Percentiles rank a stretch among this genome's conserved stretches.
Evolutionary conservation across 2,113 vertebrate genomes (phyloP).

Genomic region (Silurus glanis): DNA sequence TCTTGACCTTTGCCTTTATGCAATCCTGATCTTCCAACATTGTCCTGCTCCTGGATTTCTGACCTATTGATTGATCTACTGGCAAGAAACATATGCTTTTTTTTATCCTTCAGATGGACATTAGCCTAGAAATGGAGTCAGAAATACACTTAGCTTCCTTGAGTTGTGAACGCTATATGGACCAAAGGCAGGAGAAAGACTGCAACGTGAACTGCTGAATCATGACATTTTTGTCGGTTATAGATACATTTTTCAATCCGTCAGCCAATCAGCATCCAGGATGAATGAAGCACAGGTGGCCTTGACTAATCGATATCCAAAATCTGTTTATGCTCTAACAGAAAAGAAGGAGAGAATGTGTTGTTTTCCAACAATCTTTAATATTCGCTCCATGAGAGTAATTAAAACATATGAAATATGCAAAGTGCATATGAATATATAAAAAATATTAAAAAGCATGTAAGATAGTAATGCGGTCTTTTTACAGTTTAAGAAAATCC

Average conservation of each 20-base stretch:
- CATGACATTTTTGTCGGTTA: too few relatives aligned
- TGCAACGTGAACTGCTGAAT: not conserved
- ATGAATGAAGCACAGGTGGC: not conserved
- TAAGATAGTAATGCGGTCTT: not conserved
- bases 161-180: not conserved
- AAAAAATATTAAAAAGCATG: too few relatives aligned
- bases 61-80: conserved; percentile 1
- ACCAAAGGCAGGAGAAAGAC: not conserved
- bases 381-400: too few relatives aligned
- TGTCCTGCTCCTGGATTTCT: conserved; percentile 15
- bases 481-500: too few relatives aligned
- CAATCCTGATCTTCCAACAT: not conserved
- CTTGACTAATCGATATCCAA: not conserved
- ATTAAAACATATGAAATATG: too few relatives aligned
- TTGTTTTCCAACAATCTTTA: not conserved
- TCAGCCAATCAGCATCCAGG: not conserved
- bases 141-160: not conserved
- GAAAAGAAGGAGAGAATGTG: not conserved
- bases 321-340: not conserved
- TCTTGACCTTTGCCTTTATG: not conserved
- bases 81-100: not conserved
- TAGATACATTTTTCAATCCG: not conserved
- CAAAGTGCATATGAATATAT: too few relatives aligned
- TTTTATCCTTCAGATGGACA: not conserved
- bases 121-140: not conserved